Evolutionary conservation across 2,888 invertebrate genomes (phyloP), one percentile per base, ranked within the genome.

Genomic region (Patella depressa): DNA sequence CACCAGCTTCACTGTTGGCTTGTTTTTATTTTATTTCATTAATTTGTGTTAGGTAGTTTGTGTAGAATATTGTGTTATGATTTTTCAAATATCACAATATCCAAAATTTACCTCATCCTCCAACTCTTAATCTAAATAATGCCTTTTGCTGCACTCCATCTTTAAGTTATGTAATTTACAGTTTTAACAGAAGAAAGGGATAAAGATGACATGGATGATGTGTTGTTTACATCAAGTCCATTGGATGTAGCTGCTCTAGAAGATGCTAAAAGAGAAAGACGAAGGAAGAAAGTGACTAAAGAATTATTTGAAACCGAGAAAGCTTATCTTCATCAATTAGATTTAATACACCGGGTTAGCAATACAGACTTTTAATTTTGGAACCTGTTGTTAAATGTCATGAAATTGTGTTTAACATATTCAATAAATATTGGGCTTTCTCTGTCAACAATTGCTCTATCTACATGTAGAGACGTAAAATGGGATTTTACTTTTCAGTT

Each of bases 291-390:
- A 91, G 94, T 94, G 0, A 92, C 95, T 34, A 92, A 94, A 86
- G 95, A 95, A 92, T 94, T 95, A 80, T 92, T 95, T 74, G 93
- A 93, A 17, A 95, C 95, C 12, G 95, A 96, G 92, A 93, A 93
- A 78, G 93, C 94, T 11, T 96, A 95, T 89, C 91, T 95, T 24
- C 92, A 93, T 29, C 95, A 95, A 84, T 90, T 95, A 65, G 94
- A 95, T 88, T 91, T 93, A 34, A 92, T 95, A 12, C 94, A 94
- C 91, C 93, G 94, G 89, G 93, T 93, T 88, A 54, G 72, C 19
- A n/a, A 55, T 55, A 9, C 1, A 45, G 9, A 45, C 45, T 45
- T 45, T 45, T 45, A 45, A 45, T 45, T 7, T 45, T 45, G 45
- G 45, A 7, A 7, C 45, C 45, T 45, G 9, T 45, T 45, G 45